These are phyloP conservation scores for Cyaniris semiargus DNA, from an alignment of 2,888 invertebrate genomes.

Conservation along the genomic window DNA sequence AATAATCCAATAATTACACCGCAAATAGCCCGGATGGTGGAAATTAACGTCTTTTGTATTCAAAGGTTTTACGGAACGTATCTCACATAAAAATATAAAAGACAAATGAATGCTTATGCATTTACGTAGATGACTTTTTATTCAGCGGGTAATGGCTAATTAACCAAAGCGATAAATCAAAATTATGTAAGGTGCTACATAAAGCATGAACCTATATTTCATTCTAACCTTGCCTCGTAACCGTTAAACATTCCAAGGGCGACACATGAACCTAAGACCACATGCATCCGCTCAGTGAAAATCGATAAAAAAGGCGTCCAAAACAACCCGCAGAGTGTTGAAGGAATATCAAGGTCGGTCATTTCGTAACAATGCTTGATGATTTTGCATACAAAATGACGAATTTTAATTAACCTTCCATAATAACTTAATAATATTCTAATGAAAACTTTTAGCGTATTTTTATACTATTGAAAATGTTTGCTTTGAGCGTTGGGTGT, in stretches of 20 bases:
- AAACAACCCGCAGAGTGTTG: background rate
- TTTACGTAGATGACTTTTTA: background rate
- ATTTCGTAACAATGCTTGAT: background rate
- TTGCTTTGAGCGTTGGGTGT: too few species aligned
- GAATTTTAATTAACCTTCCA: too few species aligned
- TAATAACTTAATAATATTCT: too few species aligned
- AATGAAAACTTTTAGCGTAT: too few species aligned
- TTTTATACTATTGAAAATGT: too few species aligned
- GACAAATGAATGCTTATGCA: conserved; percentile 1
- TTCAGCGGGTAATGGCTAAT: background rate
- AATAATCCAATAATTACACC: background rate
- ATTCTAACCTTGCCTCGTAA: background rate
- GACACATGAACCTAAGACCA: background rate
- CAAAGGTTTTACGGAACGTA: background rate
- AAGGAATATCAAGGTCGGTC: background rate
- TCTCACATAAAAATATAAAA: background rate
- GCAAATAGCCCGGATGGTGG: background rate
- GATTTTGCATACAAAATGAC: too few species aligned
- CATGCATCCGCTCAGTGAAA: background rate
- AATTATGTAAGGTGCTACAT: background rate
- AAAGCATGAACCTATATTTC: background rate
- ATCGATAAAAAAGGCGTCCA: background rate
- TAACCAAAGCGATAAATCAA: background rate
- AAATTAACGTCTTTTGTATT: background rate
- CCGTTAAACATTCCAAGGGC: conserved; percentile 6